phyloP scores from a whole-genome alignment of 1,140 invertebrate species.

The Trichomalopsis sarcophagae region DNA sequence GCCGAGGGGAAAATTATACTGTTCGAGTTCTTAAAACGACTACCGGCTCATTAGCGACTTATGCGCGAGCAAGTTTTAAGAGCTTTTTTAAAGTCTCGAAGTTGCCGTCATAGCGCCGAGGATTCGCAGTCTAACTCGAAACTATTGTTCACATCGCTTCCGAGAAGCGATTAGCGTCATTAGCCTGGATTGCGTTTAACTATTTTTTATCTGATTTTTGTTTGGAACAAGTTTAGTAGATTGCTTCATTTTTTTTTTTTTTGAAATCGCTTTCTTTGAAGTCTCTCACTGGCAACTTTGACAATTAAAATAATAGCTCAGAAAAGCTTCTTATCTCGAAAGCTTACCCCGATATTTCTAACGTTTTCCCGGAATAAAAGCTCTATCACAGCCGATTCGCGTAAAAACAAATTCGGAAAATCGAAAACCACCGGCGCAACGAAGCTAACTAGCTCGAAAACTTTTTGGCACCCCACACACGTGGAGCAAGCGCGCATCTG shows the following conservation, averaged over 20 bases:
- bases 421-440: too few species aligned
- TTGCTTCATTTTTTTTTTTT: too few species aligned
- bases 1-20: not conserved
- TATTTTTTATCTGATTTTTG: not conserved
- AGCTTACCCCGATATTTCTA: too few species aligned
- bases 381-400: too few species aligned
- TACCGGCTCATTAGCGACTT: conserved; percentile 10
- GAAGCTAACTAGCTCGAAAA: too few species aligned
- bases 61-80: conserved; percentile 1
- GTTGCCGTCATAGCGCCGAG: not conserved
- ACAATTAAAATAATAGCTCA: not conserved
- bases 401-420: too few species aligned
- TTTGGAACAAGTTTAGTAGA: not conserved
- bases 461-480: not conserved
- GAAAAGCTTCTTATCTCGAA: too few species aligned
- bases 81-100: not conserved
- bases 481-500: not conserved
- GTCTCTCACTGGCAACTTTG: not conserved
- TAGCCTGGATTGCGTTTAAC: not conserved
- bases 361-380: too few species aligned
- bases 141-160: conserved; percentile 2
- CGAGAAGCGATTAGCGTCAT: not conserved
- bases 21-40: conserved; percentile 6
- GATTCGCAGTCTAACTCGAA: too few species aligned
- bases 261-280: too few species aligned